Conservation (phyloP, 2,113 vertebrate species). For the Perognathus longimembris region DNA sequence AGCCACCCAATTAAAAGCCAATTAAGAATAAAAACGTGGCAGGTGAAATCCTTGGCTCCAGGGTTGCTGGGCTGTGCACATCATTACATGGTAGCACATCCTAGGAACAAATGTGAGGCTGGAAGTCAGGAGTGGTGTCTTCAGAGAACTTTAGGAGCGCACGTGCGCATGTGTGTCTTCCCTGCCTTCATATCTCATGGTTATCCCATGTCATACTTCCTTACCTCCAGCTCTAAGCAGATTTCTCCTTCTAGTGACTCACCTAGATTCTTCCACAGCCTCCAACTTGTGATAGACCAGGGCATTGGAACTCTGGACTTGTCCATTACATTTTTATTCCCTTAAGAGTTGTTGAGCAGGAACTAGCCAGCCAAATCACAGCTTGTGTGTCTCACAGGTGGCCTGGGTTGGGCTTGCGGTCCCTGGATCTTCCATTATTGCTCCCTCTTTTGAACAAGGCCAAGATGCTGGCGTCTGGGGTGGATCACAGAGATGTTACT, state of each 20-base stretch:
- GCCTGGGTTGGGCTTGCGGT: background rate
- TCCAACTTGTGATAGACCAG: background rate
- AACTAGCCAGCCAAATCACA: background rate
- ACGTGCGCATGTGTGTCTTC: too few species aligned
- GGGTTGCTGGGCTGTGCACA: background rate
- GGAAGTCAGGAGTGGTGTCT: background rate
- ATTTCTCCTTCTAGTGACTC: background rate
- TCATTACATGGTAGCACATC: background rate
- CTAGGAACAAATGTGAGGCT: background rate
- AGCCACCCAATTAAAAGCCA: slow-evolving; percentile 21
- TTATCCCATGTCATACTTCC: background rate
- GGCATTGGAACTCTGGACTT: background rate
- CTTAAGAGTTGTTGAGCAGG: background rate
- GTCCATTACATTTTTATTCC: background rate
- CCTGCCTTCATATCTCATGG: background rate
- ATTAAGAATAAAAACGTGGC: background rate
- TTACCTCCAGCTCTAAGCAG: background rate
- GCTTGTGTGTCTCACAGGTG: background rate
- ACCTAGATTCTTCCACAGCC: background rate
- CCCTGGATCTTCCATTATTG: background rate
- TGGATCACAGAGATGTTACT: background rate
- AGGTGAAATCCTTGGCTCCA: background rate
- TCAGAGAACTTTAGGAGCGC: background rate
- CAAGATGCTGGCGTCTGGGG: background rate
- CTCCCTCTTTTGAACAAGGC: background rate